A percentile compares a stretch with the other conserved stretches of the same genome.
These are phyloP conservation scores for Lacerta viridis DNA, from an alignment of 2,797 vertebrate genomes.

Conservation along the genomic window DNA sequence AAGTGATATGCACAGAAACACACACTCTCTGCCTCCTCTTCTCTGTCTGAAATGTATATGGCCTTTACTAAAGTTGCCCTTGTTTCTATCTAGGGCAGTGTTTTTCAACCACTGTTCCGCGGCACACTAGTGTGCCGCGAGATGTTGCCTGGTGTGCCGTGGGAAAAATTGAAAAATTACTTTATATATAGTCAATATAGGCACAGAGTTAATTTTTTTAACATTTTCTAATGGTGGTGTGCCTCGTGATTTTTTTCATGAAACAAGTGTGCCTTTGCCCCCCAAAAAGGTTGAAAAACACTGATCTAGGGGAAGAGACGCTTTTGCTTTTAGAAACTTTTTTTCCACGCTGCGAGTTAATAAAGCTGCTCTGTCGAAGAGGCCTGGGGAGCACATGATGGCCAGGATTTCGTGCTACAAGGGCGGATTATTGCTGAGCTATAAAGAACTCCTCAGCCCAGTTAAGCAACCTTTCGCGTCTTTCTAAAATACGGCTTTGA, in stretches of 20 bases:
- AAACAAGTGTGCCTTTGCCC: too few species aligned
- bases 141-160: too few species aligned
- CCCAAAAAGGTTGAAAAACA: too few species aligned
- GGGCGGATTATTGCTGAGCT: constrained; percentile 58
- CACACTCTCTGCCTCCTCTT: background rate
- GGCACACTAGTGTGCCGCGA: too few species aligned
- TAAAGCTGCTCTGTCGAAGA: constrained; percentile 72
- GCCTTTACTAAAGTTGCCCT: constrained; percentile 78
- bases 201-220: too few species aligned
- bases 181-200: too few species aligned
- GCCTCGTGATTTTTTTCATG: too few species aligned
- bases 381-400: constrained; percentile 69
- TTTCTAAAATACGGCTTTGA: constrained; percentile 63
- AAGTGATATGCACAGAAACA: constrained; percentile 45
- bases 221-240: too few species aligned
- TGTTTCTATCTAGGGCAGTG: constrained; percentile 76
- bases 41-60: constrained; percentile 67
- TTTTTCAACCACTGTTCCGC: too few species aligned
- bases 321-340: constrained; percentile 74
- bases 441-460: constrained; percentile 60
- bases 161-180: too few species aligned
- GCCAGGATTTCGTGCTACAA: constrained; percentile 72
- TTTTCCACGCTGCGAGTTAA: constrained; percentile 76
- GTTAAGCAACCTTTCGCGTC: constrained; percentile 49
- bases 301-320: constrained; percentile 70